Percentiles rank a stretch among this genome's conserved stretches.
These are phyloP conservation scores for Tetramorium parvispinum DNA, from an alignment of 1,140 invertebrate genomes.

Conservation along the genomic window DNA sequence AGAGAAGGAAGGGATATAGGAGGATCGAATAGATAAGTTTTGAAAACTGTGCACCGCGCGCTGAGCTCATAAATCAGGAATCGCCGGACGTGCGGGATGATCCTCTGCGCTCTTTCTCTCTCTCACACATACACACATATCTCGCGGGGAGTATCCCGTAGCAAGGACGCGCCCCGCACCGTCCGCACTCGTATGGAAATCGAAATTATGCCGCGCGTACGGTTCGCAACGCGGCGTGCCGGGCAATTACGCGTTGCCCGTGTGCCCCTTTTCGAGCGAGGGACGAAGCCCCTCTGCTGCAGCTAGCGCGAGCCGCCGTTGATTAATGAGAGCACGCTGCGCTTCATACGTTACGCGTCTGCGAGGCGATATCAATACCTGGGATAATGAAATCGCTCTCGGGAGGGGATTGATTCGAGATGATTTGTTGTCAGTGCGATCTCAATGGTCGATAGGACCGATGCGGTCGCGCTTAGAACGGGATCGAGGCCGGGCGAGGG, in stretches of 20 bases:
- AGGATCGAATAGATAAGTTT: constrained; percentile 64
- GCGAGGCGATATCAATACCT: constrained; percentile 48
- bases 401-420: constrained; percentile 42
- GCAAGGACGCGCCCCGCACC: constrained; percentile 8
- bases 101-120: constrained; percentile 24
- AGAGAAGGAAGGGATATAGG: neutral
- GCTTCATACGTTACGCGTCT: constrained; percentile 20
- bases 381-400: constrained; percentile 54
- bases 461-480: neutral
- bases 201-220: constrained; percentile 58
- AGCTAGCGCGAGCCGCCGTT: constrained; percentile 8
- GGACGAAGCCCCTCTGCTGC: constrained; percentile 55
- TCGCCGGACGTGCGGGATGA: constrained; percentile 68
- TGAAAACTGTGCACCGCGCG: constrained; percentile 47
- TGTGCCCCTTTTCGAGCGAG: constrained; percentile 51
- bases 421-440: constrained; percentile 49
- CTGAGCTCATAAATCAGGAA: constrained; percentile 79
- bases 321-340: constrained; percentile 51
- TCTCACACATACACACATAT: constrained; percentile 3
- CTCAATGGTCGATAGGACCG: neutral
- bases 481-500: neutral
- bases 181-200: constrained; percentile 63
- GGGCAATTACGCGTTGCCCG: constrained; percentile 63
- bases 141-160: constrained; percentile 32
- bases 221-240: constrained; percentile 7